Percentiles rank a stretch among this genome's conserved stretches.
Conservation (phyloP, 1,140 invertebrate species). For the Hormaphis cornu region DNA sequence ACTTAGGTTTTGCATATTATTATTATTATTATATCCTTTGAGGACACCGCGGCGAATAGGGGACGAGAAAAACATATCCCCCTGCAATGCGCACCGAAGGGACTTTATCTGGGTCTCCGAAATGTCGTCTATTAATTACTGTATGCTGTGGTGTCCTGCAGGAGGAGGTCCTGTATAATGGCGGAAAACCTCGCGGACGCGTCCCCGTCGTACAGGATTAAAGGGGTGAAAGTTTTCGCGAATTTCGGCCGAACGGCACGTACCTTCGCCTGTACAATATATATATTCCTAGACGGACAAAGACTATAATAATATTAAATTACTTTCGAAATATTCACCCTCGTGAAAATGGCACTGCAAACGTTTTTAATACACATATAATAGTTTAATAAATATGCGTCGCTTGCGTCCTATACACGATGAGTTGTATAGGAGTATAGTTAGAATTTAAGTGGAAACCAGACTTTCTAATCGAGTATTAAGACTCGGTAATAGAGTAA, state of each 20-base stretch:
- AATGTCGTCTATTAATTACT: slow-evolving; percentile 28
- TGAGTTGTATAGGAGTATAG: too few species aligned
- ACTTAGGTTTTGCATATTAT: slow-evolving; percentile 5
- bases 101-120: slow-evolving; percentile 2
- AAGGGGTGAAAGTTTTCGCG: slow-evolving; percentile 16
- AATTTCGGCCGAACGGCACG: background rate
- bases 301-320: slow-evolving; percentile 19
- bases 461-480: too few species aligned
- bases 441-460: too few species aligned
- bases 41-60: background rate
- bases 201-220: slow-evolving; percentile 20
- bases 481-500: too few species aligned
- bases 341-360: background rate
- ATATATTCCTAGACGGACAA: background rate
- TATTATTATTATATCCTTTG: slow-evolving; percentile 1
- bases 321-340: slow-evolving; percentile 21
- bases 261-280: too few species aligned
- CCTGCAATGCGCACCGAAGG: slow-evolving; percentile 15
- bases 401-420: too few species aligned
- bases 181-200: background rate
- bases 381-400: slow-evolving; percentile 13
- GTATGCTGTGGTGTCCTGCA: too few species aligned
- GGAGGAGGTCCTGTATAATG: slow-evolving; percentile 1
- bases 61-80: background rate
- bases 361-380: background rate